Evolutionary conservation across 2,113 vertebrate species (phyloP), one percentile per base, ranked within the genome.

Genomic region (Macquaria ambigua): DNA sequence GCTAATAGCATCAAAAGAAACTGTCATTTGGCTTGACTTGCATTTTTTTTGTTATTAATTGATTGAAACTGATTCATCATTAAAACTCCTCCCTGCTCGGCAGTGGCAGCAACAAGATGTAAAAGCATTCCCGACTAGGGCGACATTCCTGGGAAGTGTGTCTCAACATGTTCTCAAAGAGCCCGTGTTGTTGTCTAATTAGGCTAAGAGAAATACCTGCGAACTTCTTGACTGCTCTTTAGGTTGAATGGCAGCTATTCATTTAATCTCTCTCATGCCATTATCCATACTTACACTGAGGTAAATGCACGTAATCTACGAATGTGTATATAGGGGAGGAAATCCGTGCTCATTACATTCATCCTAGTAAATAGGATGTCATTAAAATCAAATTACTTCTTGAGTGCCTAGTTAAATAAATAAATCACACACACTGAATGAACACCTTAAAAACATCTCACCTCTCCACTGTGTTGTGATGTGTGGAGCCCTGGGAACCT

Each of bases 391-490:
- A 89, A 86, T 85, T 66, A 74, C 66, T 55, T 43, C 72, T 82
- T 0, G 4, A 80, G 80, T 68, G 68, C 56, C 41, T 53, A 3
- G 53, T 75, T 61, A 56, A 59, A 76, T 41, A 28, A 66, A 68
- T 56, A 72, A 73, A 79, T 74, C 71, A 21, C 46, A 28, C 31
- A 64, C 20, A 20, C 8, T 25, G 0, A 41, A 28, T 48, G 64
- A 46, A 66, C 20, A 25, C 43, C 9, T 63, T 41, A 41, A 50
- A 25, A 43, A 62, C 1, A 16, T 25, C 93, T 94, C 76, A 97
- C 96, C 91, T 96, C 90, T 97, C 96, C 70, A 95, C 96, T 1
- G 94, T 96, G 88, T 88, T 92, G 89, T 96, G 96, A 80, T 96
- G 96, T 0, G 81, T 90, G 25, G 95, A 95, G 14, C 94, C 96